Evolutionary conservation across 2,888 invertebrate genomes (phyloP), one percentile per base, ranked within the genome.

Genomic region (Helleia helle): DNA sequence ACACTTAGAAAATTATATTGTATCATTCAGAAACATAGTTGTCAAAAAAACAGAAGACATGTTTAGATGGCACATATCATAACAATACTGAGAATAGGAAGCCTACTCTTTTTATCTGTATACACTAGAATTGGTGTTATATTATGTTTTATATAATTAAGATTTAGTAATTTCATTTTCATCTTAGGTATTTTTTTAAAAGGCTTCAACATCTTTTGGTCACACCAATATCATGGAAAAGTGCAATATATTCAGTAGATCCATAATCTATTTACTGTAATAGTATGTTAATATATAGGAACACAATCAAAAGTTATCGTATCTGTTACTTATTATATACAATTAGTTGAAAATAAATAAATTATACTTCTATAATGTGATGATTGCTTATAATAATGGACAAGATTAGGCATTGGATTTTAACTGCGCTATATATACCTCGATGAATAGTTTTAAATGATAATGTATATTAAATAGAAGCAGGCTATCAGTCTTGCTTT

Each of bases 371-470:
- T 73, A 69, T 55, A 76, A 56, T 81, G 81, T 79, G 80, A 80
- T 81, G 81, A 67, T 72, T 55, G 60, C 64, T 64, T 71, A 74
- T 59, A 51, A 62, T 65, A 59, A 73, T 69, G 67, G 81, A 80
- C 81, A 83, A 83, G 81, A 77, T 68, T 53, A 65, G 81, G 80
- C 81, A 73, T 71, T 71, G 71, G 70, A 71, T 73, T 72, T n/a
- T 70, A 60, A 22, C 34, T 34, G 18, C 9, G 9, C 9, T 31
- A 31, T 9, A 11, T 18, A 18, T 31, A 31, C 5, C 25, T 28
- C 30, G 34, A 36, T 38, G 31, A 39, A n/a, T n/a, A 36, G 44
- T 38, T 42, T 40, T 43, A 43, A 37, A 42, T 28, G 5, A 39
- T 13, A 15, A 26, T 31, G 27, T 38, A 41, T 26, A 37, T 26